A percentile compares a stretch with the other conserved stretches of the same genome.
These are phyloP conservation scores for Cosmorhoe ocellata DNA, from an alignment of 2,888 invertebrate species.

Conservation along the genomic window DNA sequence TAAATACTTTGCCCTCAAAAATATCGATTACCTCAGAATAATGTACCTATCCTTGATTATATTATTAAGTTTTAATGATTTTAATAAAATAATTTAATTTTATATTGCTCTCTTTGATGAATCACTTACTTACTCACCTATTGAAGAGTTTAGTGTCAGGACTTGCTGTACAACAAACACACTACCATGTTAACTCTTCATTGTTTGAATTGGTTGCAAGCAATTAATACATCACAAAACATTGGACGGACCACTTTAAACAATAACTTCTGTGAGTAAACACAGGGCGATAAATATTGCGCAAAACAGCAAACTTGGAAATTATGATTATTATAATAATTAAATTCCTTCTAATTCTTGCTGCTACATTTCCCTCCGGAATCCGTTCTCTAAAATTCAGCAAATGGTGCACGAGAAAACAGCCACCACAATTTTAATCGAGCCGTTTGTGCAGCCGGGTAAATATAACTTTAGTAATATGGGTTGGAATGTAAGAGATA, in stretches of 20 bases:
- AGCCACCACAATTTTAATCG: conserved; percentile 8
- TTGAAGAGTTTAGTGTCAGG: too few relatives aligned
- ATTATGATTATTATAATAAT: conserved; percentile 9
- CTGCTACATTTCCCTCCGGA: conserved; percentile 1
- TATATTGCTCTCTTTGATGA: neutral
- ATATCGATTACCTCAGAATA: conserved; percentile 22
- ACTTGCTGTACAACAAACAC: too few relatives aligned
- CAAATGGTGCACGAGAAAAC: conserved; percentile 1
- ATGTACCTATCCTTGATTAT: conserved; percentile 9
- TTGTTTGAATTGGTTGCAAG: too few relatives aligned
- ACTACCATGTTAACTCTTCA: too few relatives aligned
- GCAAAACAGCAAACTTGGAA: neutral
- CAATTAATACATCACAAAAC: too few relatives aligned
- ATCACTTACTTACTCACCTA: too few relatives aligned
- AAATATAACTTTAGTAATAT: conserved; percentile 15
- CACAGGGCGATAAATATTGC: too few relatives aligned
- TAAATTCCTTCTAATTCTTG: neutral
- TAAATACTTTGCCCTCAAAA: conserved; percentile 18
- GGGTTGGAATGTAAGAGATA: conserved; percentile 4
- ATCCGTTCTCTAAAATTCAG: conserved; percentile 4
- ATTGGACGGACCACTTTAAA: too few relatives aligned
- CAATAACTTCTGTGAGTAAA: too few relatives aligned
- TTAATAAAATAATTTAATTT: conserved; percentile 10
- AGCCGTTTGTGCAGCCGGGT: conserved; percentile 8
- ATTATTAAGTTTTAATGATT: conserved; percentile 22